Evolutionary conservation across 2,797 vertebrate species (phyloP).

Genomic region (Spea hammondii): DNA sequence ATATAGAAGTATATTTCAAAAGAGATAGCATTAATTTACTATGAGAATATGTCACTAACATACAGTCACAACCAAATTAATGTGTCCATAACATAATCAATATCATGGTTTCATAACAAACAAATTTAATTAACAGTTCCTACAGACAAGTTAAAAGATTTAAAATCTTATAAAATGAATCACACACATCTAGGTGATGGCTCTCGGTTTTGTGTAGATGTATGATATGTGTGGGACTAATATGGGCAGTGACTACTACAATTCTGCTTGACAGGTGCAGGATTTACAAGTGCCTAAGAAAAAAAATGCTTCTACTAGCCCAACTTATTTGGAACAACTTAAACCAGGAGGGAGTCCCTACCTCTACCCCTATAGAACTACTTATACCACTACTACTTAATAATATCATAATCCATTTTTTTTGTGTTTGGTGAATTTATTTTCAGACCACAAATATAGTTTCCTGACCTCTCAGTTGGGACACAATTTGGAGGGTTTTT

Average conservation of each 20-base stretch:
- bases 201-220: neutral
- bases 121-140: neutral
- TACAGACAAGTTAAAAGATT: neutral
- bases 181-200: neutral
- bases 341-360: too few relatives aligned
- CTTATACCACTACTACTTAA: too few relatives aligned
- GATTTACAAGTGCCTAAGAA: too few relatives aligned
- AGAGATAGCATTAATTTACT: neutral
- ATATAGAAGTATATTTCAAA: neutral
- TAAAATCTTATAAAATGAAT: neutral
- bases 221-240: neutral
- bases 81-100: conserved; percentile 25
- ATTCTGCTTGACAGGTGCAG: neutral
- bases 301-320: too few relatives aligned
- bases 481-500: too few relatives aligned
- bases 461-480: too few relatives aligned
- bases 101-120: neutral
- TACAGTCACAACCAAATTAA: neutral
- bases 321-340: too few relatives aligned
- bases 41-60: neutral
- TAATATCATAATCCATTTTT: too few relatives aligned
- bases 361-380: too few relatives aligned
- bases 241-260: neutral
- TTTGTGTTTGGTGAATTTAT: too few relatives aligned
- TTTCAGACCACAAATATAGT: too few relatives aligned